phyloP scores from a whole-genome alignment of 2,113 vertebrate species.

The Corythaeola cristata region DNA sequence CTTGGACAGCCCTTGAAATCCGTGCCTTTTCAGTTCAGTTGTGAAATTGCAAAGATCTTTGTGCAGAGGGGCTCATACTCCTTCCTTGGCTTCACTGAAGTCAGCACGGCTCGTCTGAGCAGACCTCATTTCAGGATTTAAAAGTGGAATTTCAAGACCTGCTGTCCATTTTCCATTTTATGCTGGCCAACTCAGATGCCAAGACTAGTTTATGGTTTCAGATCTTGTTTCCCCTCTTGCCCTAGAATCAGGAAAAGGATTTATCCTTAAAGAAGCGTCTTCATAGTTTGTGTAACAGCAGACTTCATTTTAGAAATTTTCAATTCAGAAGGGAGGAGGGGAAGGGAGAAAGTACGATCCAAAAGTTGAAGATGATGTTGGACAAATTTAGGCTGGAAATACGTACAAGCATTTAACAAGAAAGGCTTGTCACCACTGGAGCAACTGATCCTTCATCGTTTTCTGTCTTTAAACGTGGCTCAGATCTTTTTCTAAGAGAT shows the following conservation, averaged over 20 bases:
- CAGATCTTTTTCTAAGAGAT: neutral
- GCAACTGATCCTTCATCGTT: neutral
- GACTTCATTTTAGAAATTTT: neutral
- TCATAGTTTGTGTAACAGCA: neutral
- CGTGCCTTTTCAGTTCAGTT: neutral
- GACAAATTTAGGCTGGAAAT: neutral
- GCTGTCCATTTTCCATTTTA: neutral
- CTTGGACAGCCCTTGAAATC: neutral
- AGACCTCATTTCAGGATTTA: neutral
- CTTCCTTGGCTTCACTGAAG: neutral
- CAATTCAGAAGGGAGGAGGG: neutral
- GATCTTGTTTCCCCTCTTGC: neutral
- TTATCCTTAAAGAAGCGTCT: neutral
- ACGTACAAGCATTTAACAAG: neutral
- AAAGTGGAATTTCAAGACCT: neutral
- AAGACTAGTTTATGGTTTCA: neutral
- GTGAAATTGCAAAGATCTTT: neutral
- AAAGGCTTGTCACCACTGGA: neutral
- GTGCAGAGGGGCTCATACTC: neutral
- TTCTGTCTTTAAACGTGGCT: neutral
- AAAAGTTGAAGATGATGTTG: neutral
- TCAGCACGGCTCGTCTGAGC: neutral
- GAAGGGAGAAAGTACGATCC: neutral
- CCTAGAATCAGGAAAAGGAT: neutral
- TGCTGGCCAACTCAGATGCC: neutral